Evolutionary conservation across 2,888 invertebrate genomes (phyloP).

Genomic region (Papilio protenor): DNA sequence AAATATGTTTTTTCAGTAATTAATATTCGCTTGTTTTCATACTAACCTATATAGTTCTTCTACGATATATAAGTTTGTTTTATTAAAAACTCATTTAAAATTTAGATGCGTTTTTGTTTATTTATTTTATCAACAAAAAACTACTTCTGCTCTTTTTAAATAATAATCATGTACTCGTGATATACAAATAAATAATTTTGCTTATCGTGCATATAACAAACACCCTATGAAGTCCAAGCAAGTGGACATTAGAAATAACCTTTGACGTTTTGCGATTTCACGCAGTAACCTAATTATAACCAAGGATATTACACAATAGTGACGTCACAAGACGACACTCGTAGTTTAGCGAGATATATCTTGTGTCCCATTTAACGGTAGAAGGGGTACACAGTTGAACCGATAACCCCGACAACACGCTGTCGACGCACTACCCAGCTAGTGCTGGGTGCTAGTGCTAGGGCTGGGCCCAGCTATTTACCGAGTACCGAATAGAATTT

Average conservation of each 20-base stretch:
- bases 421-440: slow-evolving; percentile 31
- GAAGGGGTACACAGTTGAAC: slow-evolving; percentile 13
- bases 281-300: slow-evolving; percentile 12
- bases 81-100: too few relatives aligned
- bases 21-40: too few relatives aligned
- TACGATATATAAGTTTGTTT: too few relatives aligned
- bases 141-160: too few relatives aligned
- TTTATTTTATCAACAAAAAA: too few relatives aligned
- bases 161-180: neutral
- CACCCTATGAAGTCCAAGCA: neutral
- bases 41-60: too few relatives aligned
- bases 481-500: too few relatives aligned
- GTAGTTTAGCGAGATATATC: slow-evolving; percentile 33
- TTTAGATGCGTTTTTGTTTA: too few relatives aligned
- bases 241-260: neutral
- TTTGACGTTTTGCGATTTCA: neutral
- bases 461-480: neutral
- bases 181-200: neutral
- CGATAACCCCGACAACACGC: slow-evolving; percentile 30
- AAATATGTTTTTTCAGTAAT: too few relatives aligned
- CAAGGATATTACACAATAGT: neutral
- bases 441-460: too few relatives aligned
- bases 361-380: slow-evolving; percentile 16
- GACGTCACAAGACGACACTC: slow-evolving; percentile 3
- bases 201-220: neutral